Evolutionary conservation across 2,113 vertebrate species (phyloP).

Genomic region (Carassius gibelio): DNA sequence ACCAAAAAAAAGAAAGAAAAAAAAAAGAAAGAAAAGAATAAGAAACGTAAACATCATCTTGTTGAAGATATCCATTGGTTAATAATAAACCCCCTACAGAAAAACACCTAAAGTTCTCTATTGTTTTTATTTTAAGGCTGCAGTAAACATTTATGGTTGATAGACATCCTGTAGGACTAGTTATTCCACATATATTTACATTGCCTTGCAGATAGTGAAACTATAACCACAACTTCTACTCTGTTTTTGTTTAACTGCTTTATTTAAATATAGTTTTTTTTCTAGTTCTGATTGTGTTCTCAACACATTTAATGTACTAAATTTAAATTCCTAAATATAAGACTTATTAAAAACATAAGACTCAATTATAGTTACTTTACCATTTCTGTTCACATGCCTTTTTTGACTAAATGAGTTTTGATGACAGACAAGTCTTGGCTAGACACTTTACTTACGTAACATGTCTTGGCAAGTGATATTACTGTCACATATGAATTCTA

Average conservation of each 20-base stretch:
- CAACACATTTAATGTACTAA: neutral
- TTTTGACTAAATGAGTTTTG: neutral
- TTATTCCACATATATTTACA: neutral
- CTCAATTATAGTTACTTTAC: neutral
- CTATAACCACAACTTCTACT: neutral
- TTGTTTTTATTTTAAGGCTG: neutral
- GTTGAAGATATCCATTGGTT: constrained; percentile 16
- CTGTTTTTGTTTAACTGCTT: neutral
- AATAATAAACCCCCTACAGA: constrained; percentile 15
- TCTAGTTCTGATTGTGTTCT: neutral
- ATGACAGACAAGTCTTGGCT: neutral
- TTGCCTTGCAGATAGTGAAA: neutral
- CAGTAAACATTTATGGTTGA: neutral
- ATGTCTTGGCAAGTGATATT: neutral
- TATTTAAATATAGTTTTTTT: neutral
- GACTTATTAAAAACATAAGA: neutral
- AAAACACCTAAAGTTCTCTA: neutral
- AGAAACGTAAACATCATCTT: neutral
- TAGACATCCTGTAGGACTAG: neutral
- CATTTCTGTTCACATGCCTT: neutral
- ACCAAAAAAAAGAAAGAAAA: neutral
- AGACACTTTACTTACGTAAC: neutral
- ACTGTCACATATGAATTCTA: neutral
- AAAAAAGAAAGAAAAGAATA: neutral
- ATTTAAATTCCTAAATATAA: neutral